Evolutionary conservation across 1,140 invertebrate genomes (phyloP), one percentile per base, ranked within the genome.

Genomic region (Trichoplusia ni): DNA sequence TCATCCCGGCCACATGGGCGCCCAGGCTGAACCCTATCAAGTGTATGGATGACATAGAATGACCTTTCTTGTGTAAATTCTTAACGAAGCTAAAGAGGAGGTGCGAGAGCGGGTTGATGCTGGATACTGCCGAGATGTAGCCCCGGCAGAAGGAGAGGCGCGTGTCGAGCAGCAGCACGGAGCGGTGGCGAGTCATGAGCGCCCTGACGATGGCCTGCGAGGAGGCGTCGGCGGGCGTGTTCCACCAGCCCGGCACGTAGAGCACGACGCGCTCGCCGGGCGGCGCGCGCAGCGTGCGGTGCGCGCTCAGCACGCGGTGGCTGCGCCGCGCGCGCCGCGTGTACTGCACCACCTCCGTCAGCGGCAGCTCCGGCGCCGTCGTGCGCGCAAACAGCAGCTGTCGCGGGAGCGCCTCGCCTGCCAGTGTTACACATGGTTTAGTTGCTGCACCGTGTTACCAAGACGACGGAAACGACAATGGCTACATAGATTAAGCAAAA

Each of bases 21-120:
- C 95, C 95, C 0, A 96, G 80, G 73, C 95, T 95, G 83, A 96
- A 96, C 1, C 95, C 96, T 29, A 96, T 92, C 0, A 96, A 71
- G 79, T 97, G 95, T 1, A 95, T 91, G 0, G 89, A 64, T 0
- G 81, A 71, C 0, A 91, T 75, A 13, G 83, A 71, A 6, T 90
- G 81, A 0, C 92, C 92, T 3, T 74, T 61, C 0, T 56, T 49
- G 14, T 78, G 29, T 0, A 88, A 29, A 5, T 70, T 79, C 33
- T 69, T 78, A 4, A 89, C 66, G 47, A 89, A 84, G 18, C 64
- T 72, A 54, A 71, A 84, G 5, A 88, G 65, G 2, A 73, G 74
- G 9, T 77, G 67, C 0, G 82, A 77, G 6, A 88, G 38, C 0
- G 79, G 61, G 16, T 73, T 73, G 0, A 90, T 79, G 44, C 77